Base-by-base conservation (phyloP, 2,113 vertebrate species). In the Hemiprocne comata region DNA sequence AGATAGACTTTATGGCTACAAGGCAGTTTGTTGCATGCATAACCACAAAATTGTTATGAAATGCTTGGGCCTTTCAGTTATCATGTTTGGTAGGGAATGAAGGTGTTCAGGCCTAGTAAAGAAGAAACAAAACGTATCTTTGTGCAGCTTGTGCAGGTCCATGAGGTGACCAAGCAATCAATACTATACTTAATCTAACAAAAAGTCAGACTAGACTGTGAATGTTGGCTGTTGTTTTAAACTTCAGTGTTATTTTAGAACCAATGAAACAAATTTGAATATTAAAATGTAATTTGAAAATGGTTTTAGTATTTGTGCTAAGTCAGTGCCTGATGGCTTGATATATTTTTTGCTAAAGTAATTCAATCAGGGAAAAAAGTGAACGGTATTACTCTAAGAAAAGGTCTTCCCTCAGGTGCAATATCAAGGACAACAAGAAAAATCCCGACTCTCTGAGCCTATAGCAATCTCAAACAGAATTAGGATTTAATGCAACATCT, bases 1-100 rank as follows among this genome's bases (percentile, higher is more conserved):
- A 38, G 6, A 26, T 44, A 9, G 8, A 14, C 25, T 40, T 90
- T 38, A 53, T 0, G 0, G 0, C 67, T 57, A 36, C 53, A 40
- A 60, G 4, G 42, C 20, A 66, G 31, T 29, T 87, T 81, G 38
- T 40, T 70, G 55, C 44, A 50, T 36, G 89, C 10, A 6, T 6
- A 77, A 26, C 64, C 46, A 40, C 42, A 55, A 17, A 89, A 69
- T 69, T 73, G 50, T 57, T 61, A 6, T 20, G 1, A 85, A 70
- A 62, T 28, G 11, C 18, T 84, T 70, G 25, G 38, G 16, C 38
- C 54, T 84, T 77, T 67, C 72, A 42, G 13, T 57, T 69, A 21
- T 1, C 6, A 7, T 48, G n/a, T 29, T 12, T 50, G 55, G 42
- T 1, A 24, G 29, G 11, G 33, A 77, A 71, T 25, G 1, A 66